Base-by-base conservation (phyloP, 2,113 vertebrate genomes). In the Myrmecophaga tridactyla region DNA sequence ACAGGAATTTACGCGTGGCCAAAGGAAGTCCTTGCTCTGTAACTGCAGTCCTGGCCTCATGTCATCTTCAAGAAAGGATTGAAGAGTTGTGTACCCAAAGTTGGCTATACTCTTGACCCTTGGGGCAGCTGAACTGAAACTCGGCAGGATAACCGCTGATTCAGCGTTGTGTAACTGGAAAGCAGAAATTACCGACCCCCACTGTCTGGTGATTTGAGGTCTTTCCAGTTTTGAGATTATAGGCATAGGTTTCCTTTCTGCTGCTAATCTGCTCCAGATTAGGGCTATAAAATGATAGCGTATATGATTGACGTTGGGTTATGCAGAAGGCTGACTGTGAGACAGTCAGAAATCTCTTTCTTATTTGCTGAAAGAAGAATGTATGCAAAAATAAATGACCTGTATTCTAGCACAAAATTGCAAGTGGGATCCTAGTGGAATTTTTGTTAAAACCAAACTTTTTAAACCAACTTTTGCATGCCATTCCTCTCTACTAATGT, bases 21-120 rank as follows among this genome's bases (percentile, higher is more conserved):
- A 98, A 97, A 98, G 98, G 98, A 98, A 98, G 98, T 97, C 97
- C 98, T 98, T 97, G 89, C 98, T 94, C 95, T 94, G 90, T 97
- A 98, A 97, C 97, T 98, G 94, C 96, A 98, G 97, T 94, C 89
- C 91, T 98, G 98, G 98, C 98, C 94, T 91, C 92, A 97, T 98
- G 98, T 98, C 98, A 98, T 98, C 88, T 97, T 98, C 97, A 97
- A 98, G 98, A 98, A 97, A 98, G 92, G 95, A 96, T 90, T 98
- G 97, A 96, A 98, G 95, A 96, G 96, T 89, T 98, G 97, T 97
- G 96, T 98, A 98, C 98, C 98, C 98, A 97, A 98, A 98, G 98
- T 98, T 98, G 98, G 96, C 97, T 98, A 97, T 96, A 97, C 98
- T 98, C 98, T 95, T 98, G 98, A 98, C 98, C 98, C 95, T 92